Base-by-base conservation (phyloP, 2,113 vertebrate species). In the Pterocles burchelli region DNA sequence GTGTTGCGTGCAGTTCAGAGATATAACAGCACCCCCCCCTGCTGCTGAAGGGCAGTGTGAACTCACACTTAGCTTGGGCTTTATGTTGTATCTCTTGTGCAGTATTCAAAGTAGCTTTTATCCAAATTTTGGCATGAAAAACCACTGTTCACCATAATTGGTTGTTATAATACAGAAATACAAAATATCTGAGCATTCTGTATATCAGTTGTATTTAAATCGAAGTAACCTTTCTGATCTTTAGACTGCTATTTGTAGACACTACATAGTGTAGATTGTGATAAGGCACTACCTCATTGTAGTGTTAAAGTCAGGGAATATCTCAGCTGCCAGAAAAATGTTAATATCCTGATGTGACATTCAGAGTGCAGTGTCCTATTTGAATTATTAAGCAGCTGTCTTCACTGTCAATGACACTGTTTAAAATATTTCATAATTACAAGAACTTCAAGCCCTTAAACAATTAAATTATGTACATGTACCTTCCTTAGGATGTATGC, bases 181-280 rank as follows among this genome's bases (percentile, higher is more conserved):
- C 49, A 92, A 86, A 97, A 65, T 89, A 85, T 67, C 57, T 94
- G 61, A 94, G 70, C 79, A 48, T 96, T 89, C 93, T 89, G 74
- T 94, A 38, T 94, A 61, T 95, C 63, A 77, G 65, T 89, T 94
- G 57, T 33, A 57, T 96, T 96, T 95, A 97, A 89, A 92, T 96
- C 13, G n/a, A 96, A 90, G 43, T 74, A 93, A 67, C 51, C 68
- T 97, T 95, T 94, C 86, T 95, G 72, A 77, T 94, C 58, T 96
- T 77, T 90, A 63, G 81, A 61, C 65, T 61, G 87, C 70, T 93
- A 36, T 82, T 76, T 86, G 73, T 89, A 94, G 89, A 88, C 77
- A 76, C 77, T 85, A 85, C 74, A 65, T 43, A 46, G 34, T 78
- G 55, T 82, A 80, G 94, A 38, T 73, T 71, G 68, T 92, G 57